Evolutionary conservation across 2,888 invertebrate species (phyloP), one percentile per base, ranked within the genome.

Genomic region (Therioaphis trifolii): DNA sequence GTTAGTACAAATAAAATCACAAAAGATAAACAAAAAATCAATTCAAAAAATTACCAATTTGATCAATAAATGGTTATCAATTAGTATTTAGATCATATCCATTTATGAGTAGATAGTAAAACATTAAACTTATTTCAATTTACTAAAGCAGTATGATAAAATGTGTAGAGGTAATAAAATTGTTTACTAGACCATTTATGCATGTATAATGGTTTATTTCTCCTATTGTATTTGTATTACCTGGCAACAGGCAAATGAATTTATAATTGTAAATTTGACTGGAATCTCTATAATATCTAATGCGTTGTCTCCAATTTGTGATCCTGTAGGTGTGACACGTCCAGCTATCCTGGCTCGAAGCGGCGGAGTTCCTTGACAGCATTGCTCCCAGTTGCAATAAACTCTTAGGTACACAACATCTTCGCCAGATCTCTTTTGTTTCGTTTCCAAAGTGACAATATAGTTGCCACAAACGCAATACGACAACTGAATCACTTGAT

Each of bases 251-350:
- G 92, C 91, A 78, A 93, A 91, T 68, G 90, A 88, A 84, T 91
- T 91, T 4, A 86, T 86, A 14, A 84, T 86, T 0, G 93, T 92
- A 74, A 92, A 90, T 61, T 89, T 88, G 4, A 93, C 88, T 0
- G 94, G 94, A 69, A 94, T 89, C 88, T 94, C 94, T 85, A 94
- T 93, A 90, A 94, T 93, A 88, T 94, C 93, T 77, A 93, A 89
- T 86, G 88, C 85, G 85, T 86, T 52, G 85, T 86, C 63, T 86
- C 88, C 86, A 46, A 86, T 86, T 71, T 86, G 86, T 52, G 86
- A 86, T 46, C 86, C 86, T 75, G 93, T 93, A 0, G 94, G 94
- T 15, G 94, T 94, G 0, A 93, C 93, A 87, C 93, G 90, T 0
- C 94, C 94, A 3, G 94, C 94, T 84, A 94, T 94, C 78, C 94